Conservation (phyloP, 2,113 vertebrate species). For the Anseranas semipalmata region DNA sequence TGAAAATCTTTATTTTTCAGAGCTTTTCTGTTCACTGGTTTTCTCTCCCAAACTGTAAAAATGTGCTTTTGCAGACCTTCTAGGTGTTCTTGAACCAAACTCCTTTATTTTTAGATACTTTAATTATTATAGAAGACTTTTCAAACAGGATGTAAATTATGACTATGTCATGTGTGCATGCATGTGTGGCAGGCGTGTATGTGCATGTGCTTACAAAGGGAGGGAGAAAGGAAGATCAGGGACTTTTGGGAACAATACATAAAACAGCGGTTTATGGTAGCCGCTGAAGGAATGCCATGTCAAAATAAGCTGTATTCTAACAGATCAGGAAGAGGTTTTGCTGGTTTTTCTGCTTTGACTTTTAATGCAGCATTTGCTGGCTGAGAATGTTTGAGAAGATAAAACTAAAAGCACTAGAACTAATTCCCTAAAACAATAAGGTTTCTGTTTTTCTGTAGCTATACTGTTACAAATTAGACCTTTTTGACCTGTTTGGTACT, state of each 20-base stretch:
- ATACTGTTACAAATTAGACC: background rate
- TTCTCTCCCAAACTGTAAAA: background rate
- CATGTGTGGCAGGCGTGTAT: too few relatives aligned
- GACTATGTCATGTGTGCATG: background rate
- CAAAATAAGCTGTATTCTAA: constrained; percentile 5
- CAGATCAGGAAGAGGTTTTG: background rate
- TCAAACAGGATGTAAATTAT: background rate
- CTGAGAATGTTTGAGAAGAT: background rate
- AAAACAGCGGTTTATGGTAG: background rate
- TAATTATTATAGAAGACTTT: background rate
- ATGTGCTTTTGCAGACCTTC: background rate
- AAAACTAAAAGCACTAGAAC: constrained; percentile 22
- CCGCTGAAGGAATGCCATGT: fast-evolving
- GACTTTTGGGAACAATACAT: background rate
- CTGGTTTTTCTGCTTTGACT: background rate
- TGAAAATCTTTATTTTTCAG: background rate
- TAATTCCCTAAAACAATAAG: background rate
- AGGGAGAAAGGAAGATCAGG: background rate
- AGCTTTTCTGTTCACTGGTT: background rate
- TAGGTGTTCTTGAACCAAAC: background rate
- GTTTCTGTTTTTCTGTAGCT: constrained; percentile 24
- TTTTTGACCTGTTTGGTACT: background rate
- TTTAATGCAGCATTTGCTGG: background rate
- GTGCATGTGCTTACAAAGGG: background rate
- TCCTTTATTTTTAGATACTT: background rate